Conservation (phyloP, 2,797 vertebrate species). For the Gymnocypris eckloni region DNA sequence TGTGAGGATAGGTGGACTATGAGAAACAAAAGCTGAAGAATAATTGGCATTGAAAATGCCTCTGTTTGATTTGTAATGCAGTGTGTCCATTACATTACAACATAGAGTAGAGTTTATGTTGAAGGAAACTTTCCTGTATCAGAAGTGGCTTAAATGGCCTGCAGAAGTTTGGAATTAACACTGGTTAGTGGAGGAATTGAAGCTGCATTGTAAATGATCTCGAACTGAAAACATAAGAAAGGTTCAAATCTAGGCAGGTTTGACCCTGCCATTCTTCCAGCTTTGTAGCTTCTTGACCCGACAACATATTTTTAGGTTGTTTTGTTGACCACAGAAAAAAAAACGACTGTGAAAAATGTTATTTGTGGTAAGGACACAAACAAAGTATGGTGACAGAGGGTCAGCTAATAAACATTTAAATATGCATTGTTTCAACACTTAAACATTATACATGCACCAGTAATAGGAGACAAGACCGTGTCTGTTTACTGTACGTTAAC, state of each 20-base stretch:
- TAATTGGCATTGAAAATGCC: constrained; percentile 13
- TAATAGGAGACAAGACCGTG: neutral
- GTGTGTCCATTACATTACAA: constrained; percentile 1
- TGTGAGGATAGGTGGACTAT: constrained; percentile 16
- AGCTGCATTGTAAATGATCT: neutral
- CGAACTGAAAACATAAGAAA: neutral
- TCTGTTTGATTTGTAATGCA: constrained; percentile 21
- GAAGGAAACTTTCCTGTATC: neutral
- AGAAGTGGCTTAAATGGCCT: neutral
- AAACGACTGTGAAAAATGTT: neutral
- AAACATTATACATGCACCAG: neutral
- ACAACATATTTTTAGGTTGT: neutral
- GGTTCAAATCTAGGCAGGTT: neutral
- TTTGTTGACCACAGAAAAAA: neutral
- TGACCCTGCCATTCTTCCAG: neutral
- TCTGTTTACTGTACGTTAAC: neutral
- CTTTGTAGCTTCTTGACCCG: neutral
- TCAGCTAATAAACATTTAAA: neutral
- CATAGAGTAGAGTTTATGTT: neutral
- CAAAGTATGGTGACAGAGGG: neutral
- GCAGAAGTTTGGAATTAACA: neutral
- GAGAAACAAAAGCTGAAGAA: constrained; percentile 30
- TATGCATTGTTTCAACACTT: too few species aligned
- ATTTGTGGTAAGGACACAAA: neutral
- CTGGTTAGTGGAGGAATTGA: neutral